A percentile compares a stretch with the other conserved stretches of the same genome.
Evolutionary conservation across 2,113 vertebrate species (phyloP).

Genomic region (Grammomys surdaster): DNA sequence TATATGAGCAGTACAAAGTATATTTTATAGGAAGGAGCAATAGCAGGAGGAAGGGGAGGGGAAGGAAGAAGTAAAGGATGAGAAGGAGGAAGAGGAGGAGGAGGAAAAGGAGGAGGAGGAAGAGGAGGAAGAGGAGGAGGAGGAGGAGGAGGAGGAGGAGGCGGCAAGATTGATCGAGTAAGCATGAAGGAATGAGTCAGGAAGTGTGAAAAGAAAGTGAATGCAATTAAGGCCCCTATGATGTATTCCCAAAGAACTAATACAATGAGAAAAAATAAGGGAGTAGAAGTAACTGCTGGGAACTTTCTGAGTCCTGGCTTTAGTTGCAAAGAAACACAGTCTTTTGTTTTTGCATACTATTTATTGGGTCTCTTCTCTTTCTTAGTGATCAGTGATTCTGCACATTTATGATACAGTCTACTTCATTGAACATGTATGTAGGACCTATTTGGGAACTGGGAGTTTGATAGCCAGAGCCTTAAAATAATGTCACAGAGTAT

Average conservation of each 20-base stretch:
- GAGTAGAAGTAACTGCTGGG: neutral
- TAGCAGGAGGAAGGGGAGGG: neutral
- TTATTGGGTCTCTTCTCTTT: conserved; percentile 35
- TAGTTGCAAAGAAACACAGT: neutral
- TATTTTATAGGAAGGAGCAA: neutral
- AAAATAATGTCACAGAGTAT: neutral
- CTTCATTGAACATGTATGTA: neutral
- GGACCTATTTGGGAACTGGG: neutral
- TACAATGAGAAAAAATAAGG: neutral
- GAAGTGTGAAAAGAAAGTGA: neutral
- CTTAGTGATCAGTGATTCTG: neutral
- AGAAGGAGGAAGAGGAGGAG: neutral
- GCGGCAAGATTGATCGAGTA: neutral
- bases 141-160: too few relatives aligned
- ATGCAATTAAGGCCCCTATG: neutral
- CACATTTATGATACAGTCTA: neutral
- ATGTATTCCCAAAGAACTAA: neutral
- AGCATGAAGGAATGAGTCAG: neutral
- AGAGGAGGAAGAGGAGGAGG: neutral
- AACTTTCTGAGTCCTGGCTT: neutral
- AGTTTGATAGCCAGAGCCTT: conserved; percentile 8
- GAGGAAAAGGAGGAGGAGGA: neutral
- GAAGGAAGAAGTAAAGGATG: neutral
- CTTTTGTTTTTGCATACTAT: conserved; percentile 15
- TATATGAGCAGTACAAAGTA: neutral